These are phyloP conservation scores for Cygnus olor DNA, from an alignment of 2,797 vertebrate genomes.

Conservation along the genomic window DNA sequence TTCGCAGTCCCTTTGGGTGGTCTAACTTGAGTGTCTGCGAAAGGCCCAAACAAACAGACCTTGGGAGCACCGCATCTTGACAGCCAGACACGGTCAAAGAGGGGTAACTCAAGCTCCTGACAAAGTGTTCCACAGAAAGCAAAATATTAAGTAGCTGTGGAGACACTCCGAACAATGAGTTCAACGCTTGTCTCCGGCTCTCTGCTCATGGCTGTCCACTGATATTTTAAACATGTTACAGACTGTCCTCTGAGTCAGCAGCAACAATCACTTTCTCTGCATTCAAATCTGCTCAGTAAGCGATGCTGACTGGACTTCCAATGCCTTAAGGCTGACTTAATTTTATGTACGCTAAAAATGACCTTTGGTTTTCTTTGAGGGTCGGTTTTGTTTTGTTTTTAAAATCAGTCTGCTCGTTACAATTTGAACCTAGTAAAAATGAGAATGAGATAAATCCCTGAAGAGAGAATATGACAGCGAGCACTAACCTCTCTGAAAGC, in stretches of 20 bases:
- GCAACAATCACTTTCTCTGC: not conserved
- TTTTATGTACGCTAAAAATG: not conserved
- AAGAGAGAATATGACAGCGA: not conserved
- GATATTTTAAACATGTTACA: accelerated
- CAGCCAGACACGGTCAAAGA: not conserved
- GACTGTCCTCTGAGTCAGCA: not conserved
- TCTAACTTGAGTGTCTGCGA: not conserved
- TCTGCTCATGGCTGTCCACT: not conserved
- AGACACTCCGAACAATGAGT: not conserved
- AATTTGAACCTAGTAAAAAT: not conserved
- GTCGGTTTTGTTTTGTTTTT: not conserved
- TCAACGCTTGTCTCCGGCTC: not conserved
- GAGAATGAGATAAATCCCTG: not conserved
- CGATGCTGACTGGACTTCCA: not conserved
- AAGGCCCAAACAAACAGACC: not conserved
- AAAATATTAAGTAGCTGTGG: not conserved
- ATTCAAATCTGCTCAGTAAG: not conserved
- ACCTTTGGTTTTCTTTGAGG: not conserved
- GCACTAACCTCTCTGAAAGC: not conserved
- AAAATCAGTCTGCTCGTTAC: not conserved
- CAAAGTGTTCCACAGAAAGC: not conserved
- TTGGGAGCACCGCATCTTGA: not conserved
- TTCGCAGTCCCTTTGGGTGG: not conserved
- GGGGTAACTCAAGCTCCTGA: not conserved
- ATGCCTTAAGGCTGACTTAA: not conserved